Evolutionary conservation across 1,140 invertebrate genomes (phyloP), one percentile per base, ranked within the genome.

Genomic region (Drosophila mauritiana): DNA sequence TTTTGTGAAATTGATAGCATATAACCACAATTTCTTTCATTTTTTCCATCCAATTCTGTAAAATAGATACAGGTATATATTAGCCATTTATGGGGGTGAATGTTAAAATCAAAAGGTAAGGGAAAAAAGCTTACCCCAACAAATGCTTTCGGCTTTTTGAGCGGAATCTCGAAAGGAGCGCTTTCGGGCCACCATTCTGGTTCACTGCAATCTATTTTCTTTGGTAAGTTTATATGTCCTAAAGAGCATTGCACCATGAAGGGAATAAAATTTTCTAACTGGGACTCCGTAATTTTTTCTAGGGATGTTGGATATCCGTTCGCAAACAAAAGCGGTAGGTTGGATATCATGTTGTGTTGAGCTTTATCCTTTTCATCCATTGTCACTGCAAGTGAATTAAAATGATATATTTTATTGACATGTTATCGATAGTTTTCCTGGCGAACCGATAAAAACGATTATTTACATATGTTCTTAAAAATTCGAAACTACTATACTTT

Each of bases 241-340:
- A 94, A 94, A 36, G 95, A 96, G 93, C 95, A 96, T 83, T 95
- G 94, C 53, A 96, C 94, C 95, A 96, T 95, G 81, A 96, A 96
- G 61, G 95, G 94, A 82, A 96, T 94, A 85, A 96, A 96, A 56
- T 93, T 94, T 92, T 96, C 95, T 70, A 96, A 83, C 79, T 96
- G 94, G 34, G 83, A 84, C 79, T 94, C 90, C 31, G 93, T 93
- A 49, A 95, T 95, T 81, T 94, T 94, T 55, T 94, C 93, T 55
- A 96, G 91, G 15, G 95, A 95, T 53, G 94, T 95, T 43, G 95
- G 95, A 92, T 95, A 95, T 59, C 95, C 95, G 86, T 95, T 94
- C 45, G 94, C 94, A 82, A 96, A 96, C 52, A 96, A 90, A 62
- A 96, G 93, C 72, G 95, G 95, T 84, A 96, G 92, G 91, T 95